Base-by-base conservation (phyloP, 2,888 invertebrate species). In the Rhagium mordax region DNA sequence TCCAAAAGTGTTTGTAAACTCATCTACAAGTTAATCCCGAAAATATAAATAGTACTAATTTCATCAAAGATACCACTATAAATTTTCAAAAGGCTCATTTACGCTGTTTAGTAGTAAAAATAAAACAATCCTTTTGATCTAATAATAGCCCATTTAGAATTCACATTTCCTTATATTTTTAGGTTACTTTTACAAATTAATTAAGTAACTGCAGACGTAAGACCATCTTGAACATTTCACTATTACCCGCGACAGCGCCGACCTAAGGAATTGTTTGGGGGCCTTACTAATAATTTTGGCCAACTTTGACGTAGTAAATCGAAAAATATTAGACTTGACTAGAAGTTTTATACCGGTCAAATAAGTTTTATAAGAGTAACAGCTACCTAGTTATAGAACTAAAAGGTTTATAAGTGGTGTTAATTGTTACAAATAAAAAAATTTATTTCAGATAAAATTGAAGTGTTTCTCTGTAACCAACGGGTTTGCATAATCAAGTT, bases 101-200 rank as follows among this genome's bases (percentile, higher is more conserved):
- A 51, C 55, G 55, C 41, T 53, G 16, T 48, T 33, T 64, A 64
- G 57, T 59, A 70, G 59, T 64, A 20, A 70, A 64, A 53, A 62
- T 71, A 24, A 53, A 65, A 51, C 33, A 21, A 49, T 27, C 27
- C 53, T 61, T 71, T 67, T 67, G 71, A 71, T 71, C 71, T 71
- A 67, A 53, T 51, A 27, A 65, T 65, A 15, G 33, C 18, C 41
- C 33, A 49, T 49, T 33, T 21, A 49, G 53, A 65, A 65, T 15
- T 65, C 29, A 65, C 29, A 29, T 27, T 21, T 51, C 27, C 27
- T 49, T n/a, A 21, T 53, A 15, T 57, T 24, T 65, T 65, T 53
- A 51, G 49, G 65, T 20, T 47, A 61, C 18, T 41, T 61, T 61
- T 47, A 15, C 8, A 59, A 59, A 27, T 59, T 29, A 29, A 29